These are phyloP conservation scores for Lacanobia wlatinum DNA, from an alignment of 2,888 invertebrate genomes.

Conservation along the genomic window DNA sequence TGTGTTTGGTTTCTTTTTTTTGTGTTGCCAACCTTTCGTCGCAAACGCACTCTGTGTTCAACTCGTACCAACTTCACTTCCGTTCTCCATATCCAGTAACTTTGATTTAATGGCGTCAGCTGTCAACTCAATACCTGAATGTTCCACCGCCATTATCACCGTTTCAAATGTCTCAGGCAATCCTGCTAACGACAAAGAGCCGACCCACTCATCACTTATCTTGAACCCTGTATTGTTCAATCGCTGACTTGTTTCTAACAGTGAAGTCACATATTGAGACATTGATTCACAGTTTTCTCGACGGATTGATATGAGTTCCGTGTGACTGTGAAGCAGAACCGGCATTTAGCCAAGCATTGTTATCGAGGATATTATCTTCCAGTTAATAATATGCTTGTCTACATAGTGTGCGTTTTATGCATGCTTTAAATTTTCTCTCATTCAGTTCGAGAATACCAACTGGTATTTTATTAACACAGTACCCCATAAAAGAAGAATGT, in stretches of 20 bases:
- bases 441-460: no score
- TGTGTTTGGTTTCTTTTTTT: background rate
- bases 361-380: no score
- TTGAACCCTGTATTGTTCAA: slow-evolving; percentile 60
- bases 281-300: slow-evolving; percentile 43
- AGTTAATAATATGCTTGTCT: no score
- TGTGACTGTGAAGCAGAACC: no score
- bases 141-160: slow-evolving; percentile 61
- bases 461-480: no score
- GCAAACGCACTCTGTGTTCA: slow-evolving; percentile 22
- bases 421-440: no score
- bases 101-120: slow-evolving; percentile 58
- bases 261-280: slow-evolving; percentile 59
- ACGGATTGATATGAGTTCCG: no score
- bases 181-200: slow-evolving; percentile 52
- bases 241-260: slow-evolving; percentile 59
- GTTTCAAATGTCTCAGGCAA: slow-evolving; percentile 50
- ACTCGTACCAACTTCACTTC: slow-evolving; percentile 6
- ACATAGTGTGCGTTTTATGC: no score
- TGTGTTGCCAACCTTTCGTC: background rate
- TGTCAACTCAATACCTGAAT: slow-evolving; percentile 48
- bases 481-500: no score
- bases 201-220: slow-evolving; percentile 60
- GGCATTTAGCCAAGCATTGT: no score
- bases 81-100: slow-evolving; percentile 46